Base-by-base conservation (phyloP, 2,113 vertebrate genomes). In the Colaptes auratus region DNA sequence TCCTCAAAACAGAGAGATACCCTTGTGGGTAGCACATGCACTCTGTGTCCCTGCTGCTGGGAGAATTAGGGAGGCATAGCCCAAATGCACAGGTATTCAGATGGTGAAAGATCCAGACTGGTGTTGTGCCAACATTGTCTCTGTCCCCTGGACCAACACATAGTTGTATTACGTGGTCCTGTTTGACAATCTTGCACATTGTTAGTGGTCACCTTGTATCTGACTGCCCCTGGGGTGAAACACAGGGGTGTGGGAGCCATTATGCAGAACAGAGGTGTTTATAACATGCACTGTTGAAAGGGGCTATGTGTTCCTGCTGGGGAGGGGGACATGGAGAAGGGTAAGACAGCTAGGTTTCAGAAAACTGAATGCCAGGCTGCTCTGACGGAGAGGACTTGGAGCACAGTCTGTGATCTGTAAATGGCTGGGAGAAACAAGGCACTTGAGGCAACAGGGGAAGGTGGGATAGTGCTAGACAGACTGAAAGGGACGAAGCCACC, bases 201-300 rank as follows among this genome's bases (percentile, higher is more conserved):
- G 7, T 53, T 36, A 69, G 46, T 55, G 33, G 50, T 21, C 48
- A 82, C 15, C 48, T 30, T 56, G 13, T n/a, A 17, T n/a, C 15
- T 35, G 74, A 20, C 15, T 14, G 16, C 24, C 14, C 3, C 0
- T 0, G 1, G 23, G 63, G 46, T 24, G 20, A 64, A 33, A 6
- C 0, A 0, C 0, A 2, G 27, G 15, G 5, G 46, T 24, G 16
- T 20, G 25, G 33, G 75, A 55, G 69, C 67, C 42, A 35, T 61
- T 27, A 42, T 58, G 55, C 7, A 12, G 36, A 58, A 56, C 44
- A 36, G 53, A 1, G 0, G 15, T 65, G 56, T 50, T 70, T 50
- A 52, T 19, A 56, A n/a, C 0, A 0, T 0, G 2, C 2, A 1
- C 11, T 25, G 7, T 35, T 60, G 69, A 31, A 75, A 65, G 44